Conservation (phyloP, 2,113 vertebrate genomes). For the Corydoras maculifer region DNA sequence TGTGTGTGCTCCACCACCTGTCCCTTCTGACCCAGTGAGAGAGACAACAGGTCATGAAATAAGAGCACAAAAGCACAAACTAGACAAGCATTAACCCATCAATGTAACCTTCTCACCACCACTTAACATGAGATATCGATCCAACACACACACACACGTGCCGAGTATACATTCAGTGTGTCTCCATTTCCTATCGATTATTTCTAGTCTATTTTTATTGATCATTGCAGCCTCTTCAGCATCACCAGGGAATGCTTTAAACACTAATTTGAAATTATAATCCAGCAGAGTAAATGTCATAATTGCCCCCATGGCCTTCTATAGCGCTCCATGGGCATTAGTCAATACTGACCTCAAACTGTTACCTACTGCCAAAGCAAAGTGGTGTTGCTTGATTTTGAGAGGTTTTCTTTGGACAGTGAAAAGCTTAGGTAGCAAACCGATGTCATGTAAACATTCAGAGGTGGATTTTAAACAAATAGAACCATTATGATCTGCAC, state of each 20-base stretch:
- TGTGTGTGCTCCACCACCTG: conserved; percentile 40
- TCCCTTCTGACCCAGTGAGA: conserved; percentile 34
- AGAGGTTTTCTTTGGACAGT: background rate
- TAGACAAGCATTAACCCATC: conserved; percentile 67
- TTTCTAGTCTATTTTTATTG: conserved; percentile 72
- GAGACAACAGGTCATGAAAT: conserved; percentile 1
- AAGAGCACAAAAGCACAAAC: conserved; percentile 40
- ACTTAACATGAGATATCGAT: conserved; percentile 75
- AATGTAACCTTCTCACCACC: conserved; percentile 66
- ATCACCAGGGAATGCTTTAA: conserved; percentile 67
- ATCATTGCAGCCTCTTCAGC: conserved; percentile 49
- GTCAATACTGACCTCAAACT: conserved; percentile 62
- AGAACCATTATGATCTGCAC: conserved; percentile 58
- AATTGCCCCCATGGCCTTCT: conserved; percentile 66
- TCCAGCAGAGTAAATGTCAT: conserved; percentile 74
- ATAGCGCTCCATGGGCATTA: conserved; percentile 59
- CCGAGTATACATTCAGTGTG: conserved; percentile 61
- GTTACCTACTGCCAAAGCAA: conserved; percentile 42
- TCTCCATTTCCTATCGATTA: conserved; percentile 76
- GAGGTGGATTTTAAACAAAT: no score
- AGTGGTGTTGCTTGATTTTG: conserved; percentile 37
- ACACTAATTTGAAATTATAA: conserved; percentile 78
- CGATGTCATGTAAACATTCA: background rate
- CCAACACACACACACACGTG: conserved; percentile 46
- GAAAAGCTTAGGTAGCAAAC: background rate